Evolutionary conservation across 2,888 invertebrate genomes (phyloP), one percentile per base, ranked within the genome.

Genomic region (Lasioglossum pauxillum): DNA sequence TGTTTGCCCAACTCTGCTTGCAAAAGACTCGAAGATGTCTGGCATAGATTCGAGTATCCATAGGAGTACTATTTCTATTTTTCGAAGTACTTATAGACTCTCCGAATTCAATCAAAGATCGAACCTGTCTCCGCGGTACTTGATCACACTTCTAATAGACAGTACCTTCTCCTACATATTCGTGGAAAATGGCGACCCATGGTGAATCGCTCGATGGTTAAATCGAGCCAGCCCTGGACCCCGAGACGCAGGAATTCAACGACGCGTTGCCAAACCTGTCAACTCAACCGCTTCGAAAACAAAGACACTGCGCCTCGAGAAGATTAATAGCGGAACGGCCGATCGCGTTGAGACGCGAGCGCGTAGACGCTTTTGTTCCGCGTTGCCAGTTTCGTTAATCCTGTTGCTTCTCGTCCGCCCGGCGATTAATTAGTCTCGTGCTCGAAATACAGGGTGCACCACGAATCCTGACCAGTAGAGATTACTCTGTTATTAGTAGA

Each of bases 281-380:
- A 53, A 27, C 44, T 76, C 53, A 5, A 4, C 31, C n/a, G 41
- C 16, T 7, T 38, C 67, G 35, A 27, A 38, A 10, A n/a, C 35
- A 31, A n/a, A 27, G 31, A 27, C 31, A 16, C 41, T 4, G n/a
- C 27, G 44, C 31, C 46, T 2, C 35, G 53, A 12, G 35, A 73
- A 77, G 80, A 85, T 84, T 84, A 84, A 79, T 85, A 73, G 82
- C 73, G 53, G 5, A 49, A 44, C 27, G 74, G n/a, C 83, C 78
- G 72, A 71, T 76, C 27, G 60, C 78, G 85, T 76, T 72, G 72
- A 75, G 78, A 83, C 44, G 84, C 78, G 69, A 71, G 60, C 69
- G 83, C 83, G 53, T 83, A 71, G 78, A 69, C 71, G 84, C 83
- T 72, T 84, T 84, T 84, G 83, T 84, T 78, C 78, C 72, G 7